These are phyloP conservation scores for Eptesicus fuscus DNA, from an alignment of 2,113 vertebrate genomes.

Conservation along the genomic window DNA sequence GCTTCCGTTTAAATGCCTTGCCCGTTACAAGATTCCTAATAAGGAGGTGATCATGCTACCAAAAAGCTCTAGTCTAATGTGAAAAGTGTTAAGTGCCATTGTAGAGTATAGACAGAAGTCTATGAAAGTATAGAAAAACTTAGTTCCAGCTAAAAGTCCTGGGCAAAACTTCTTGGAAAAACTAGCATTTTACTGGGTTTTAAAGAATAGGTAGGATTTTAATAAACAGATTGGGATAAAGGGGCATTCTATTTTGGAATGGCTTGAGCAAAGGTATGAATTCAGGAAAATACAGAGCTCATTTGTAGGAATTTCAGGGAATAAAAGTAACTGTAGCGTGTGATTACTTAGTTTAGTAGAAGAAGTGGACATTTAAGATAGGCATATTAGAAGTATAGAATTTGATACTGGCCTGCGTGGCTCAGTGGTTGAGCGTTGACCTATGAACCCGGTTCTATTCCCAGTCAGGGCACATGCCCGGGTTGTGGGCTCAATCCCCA, in stretches of 20 bases:
- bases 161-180: not conserved
- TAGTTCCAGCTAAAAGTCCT: not conserved
- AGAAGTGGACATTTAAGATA: not conserved
- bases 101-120: not conserved
- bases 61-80: not conserved
- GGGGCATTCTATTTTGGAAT: not conserved
- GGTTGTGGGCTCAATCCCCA: no score
- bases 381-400: not conserved
- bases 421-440: no score
- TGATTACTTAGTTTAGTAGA: not conserved
- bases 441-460: no score
- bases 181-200: not conserved
- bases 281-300: slow-evolving; percentile 8
- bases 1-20: not conserved
- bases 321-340: not conserved
- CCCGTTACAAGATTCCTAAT: not conserved
- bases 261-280: not conserved
- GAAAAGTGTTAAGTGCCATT: not conserved
- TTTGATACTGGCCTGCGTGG: no score
- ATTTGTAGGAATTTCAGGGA: not conserved
- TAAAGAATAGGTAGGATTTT: not conserved
- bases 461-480: no score
- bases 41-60: not conserved
- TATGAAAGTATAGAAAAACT: not conserved
- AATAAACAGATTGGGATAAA: not conserved